Conservation (phyloP, 2,888 invertebrate genomes). For the Polymixis lichenea region DNA sequence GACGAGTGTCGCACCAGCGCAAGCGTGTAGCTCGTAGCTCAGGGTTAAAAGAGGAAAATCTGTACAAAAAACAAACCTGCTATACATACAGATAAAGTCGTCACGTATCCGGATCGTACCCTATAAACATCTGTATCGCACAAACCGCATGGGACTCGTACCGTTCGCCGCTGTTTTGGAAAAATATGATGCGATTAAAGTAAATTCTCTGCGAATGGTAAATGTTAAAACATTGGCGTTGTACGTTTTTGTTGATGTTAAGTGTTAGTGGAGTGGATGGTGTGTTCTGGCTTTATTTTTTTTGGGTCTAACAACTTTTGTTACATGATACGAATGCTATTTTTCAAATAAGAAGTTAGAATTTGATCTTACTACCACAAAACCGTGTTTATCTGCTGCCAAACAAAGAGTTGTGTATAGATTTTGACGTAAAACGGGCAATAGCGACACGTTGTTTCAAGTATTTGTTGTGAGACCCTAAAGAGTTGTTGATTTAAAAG, state of each 20-base stretch:
- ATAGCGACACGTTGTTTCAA: background rate
- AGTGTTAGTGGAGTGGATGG: slow-evolving; percentile 29
- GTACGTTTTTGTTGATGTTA: slow-evolving; percentile 50
- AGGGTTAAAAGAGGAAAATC: background rate
- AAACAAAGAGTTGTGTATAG: too few species aligned
- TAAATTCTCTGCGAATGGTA: slow-evolving; percentile 66
- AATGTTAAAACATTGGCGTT: slow-evolving; percentile 51
- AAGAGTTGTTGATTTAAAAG: background rate
- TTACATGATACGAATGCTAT: too few species aligned
- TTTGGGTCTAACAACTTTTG: background rate
- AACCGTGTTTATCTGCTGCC: too few species aligned
- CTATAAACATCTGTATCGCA: slow-evolving; percentile 55
- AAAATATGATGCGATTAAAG: slow-evolving; percentile 80
- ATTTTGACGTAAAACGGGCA: background rate
- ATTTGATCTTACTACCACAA: too few species aligned
- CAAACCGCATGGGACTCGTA: slow-evolving; percentile 73
- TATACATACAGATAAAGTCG: slow-evolving; percentile 17
- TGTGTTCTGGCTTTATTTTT: slow-evolving; percentile 16
- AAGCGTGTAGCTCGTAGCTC: background rate
- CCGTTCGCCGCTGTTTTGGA: slow-evolving; percentile 71
- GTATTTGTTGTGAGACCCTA: background rate
- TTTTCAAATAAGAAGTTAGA: too few species aligned
- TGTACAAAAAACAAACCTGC: background rate
- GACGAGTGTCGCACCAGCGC: too few species aligned
- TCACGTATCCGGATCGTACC: slow-evolving; percentile 59